phyloP scores from a whole-genome alignment of 2,888 invertebrate genomes.

The Alentia gelatinosa region DNA sequence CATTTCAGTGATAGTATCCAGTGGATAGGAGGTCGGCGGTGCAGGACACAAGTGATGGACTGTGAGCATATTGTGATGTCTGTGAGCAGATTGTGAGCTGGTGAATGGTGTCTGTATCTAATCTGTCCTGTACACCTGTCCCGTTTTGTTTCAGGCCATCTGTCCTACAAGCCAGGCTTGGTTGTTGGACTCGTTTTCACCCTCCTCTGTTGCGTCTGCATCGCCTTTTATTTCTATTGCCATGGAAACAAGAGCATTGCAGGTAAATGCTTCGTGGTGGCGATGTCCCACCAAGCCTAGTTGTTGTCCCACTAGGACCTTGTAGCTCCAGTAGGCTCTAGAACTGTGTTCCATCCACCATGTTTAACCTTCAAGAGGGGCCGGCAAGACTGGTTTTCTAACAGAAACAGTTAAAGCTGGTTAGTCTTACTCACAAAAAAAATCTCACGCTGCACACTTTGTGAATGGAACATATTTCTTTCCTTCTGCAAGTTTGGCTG shows the following conservation, averaged over 20 bases:
- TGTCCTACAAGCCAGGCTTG: conserved; percentile 16
- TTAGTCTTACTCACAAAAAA: not conserved
- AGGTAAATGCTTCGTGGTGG: conserved; percentile 6
- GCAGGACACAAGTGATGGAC: too few species aligned
- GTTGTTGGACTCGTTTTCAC: conserved; percentile 7
- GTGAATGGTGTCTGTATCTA: not conserved
- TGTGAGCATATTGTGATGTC: too few species aligned
- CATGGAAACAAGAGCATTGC: conserved; percentile 25
- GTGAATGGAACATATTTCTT: conserved; percentile 7
- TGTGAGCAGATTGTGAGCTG: not conserved
- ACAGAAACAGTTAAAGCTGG: not conserved
- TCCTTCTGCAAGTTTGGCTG: not conserved
- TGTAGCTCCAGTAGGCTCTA: not conserved
- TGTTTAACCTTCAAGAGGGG: not conserved
- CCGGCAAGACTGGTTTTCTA: not conserved
- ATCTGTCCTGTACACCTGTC: conserved; percentile 19
- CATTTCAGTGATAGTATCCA: too few species aligned
- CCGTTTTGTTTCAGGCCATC: conserved; percentile 4
- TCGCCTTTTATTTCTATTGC: conserved; percentile 30
- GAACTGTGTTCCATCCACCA: conserved; percentile 29
- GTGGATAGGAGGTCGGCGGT: too few species aligned
- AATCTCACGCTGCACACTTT: not conserved
- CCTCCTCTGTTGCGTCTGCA: conserved; percentile 3
- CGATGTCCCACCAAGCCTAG: not conserved
- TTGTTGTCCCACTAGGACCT: not conserved